Conservation (phyloP, 2,797 vertebrate genomes). For the Phoebastria nigripes region DNA sequence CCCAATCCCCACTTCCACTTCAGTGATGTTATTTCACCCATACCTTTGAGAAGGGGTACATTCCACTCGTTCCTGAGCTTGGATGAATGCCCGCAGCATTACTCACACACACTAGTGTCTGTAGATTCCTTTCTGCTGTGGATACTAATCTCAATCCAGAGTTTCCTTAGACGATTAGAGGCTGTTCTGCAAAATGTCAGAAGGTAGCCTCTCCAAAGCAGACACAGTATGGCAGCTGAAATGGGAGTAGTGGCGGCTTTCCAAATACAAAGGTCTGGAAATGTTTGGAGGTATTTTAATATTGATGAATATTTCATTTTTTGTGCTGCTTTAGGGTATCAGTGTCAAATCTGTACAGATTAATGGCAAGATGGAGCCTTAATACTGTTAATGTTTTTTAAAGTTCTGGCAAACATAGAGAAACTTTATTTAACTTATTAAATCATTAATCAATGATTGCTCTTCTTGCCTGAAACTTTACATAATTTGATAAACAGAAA, state of each 20-base stretch:
- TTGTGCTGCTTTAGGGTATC: background rate
- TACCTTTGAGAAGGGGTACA: slow-evolving; percentile 34
- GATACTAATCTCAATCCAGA: slow-evolving; percentile 34
- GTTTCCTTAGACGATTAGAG: background rate
- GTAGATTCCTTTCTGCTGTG: slow-evolving; percentile 20
- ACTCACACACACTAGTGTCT: background rate
- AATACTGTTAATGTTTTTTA: background rate
- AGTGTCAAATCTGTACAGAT: background rate
- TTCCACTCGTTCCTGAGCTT: slow-evolving; percentile 36
- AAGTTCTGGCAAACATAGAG: background rate
- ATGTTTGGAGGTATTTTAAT: slow-evolving; percentile 1
- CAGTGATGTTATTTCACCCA: slow-evolving; percentile 4
- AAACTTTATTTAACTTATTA: slow-evolving; percentile 5
- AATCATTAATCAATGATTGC: background rate
- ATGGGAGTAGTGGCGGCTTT: background rate
- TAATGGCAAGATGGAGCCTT: background rate
- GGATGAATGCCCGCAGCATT: background rate
- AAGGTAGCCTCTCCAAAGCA: background rate
- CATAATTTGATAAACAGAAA: background rate
- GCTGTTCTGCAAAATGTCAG: slow-evolving; percentile 9
- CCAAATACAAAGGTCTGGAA: background rate
- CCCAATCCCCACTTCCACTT: background rate
- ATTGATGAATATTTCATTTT: background rate
- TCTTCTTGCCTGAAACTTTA: background rate
- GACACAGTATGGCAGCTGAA: background rate